phyloP scores from a whole-genome alignment of 35 echinoderm and acorn worm species.

The Ptychodera flava region DNA sequence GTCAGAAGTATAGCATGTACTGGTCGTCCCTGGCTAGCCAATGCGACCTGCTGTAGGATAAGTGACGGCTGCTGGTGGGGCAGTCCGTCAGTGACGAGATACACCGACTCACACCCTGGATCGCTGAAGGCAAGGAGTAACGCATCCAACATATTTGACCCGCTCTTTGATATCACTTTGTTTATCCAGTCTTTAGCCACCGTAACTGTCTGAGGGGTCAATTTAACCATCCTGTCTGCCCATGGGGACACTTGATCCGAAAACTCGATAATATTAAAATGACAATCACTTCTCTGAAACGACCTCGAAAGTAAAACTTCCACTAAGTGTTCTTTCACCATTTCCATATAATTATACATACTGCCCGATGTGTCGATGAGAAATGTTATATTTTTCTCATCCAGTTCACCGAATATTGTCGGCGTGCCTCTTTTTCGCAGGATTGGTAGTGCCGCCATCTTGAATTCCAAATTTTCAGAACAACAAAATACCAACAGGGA shows the following conservation, averaged over 20 bases:
- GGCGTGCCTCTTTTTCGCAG: conserved; percentile 36
- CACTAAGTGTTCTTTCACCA: conserved; percentile 71
- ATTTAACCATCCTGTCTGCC: conserved; percentile 85
- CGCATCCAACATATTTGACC: conserved; percentile 92
- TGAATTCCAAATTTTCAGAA: background rate
- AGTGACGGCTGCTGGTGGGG: conserved; percentile 62
- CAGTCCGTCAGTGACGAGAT: conserved; percentile 85
- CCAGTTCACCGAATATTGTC: conserved; percentile 84
- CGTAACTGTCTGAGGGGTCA: conserved; percentile 87
- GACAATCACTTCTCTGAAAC: conserved; percentile 56
- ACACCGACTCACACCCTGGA: conserved; percentile 62
- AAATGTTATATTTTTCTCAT: conserved; percentile 87
- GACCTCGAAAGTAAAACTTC: conserved; percentile 61
- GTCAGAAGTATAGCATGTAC: conserved; percentile 62
- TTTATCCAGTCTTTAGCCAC: conserved; percentile 71
- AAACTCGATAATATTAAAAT: conserved; percentile 80
- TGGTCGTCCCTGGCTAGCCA: conserved; percentile 46
- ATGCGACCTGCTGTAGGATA: conserved; percentile 48
- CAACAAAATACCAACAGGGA: no score
- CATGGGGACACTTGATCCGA: conserved; percentile 67
- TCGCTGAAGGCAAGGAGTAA: conserved; percentile 55
- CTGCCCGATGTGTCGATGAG: conserved; percentile 78
- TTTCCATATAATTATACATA: conserved; percentile 61
- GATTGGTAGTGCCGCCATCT: conserved; percentile 33
- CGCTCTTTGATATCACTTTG: conserved; percentile 47